Percentiles rank a stretch among this genome's conserved stretches.
These are phyloP conservation scores for Notodonta ziczac DNA, from an alignment of 2,888 invertebrate genomes.

Conservation along the genomic window DNA sequence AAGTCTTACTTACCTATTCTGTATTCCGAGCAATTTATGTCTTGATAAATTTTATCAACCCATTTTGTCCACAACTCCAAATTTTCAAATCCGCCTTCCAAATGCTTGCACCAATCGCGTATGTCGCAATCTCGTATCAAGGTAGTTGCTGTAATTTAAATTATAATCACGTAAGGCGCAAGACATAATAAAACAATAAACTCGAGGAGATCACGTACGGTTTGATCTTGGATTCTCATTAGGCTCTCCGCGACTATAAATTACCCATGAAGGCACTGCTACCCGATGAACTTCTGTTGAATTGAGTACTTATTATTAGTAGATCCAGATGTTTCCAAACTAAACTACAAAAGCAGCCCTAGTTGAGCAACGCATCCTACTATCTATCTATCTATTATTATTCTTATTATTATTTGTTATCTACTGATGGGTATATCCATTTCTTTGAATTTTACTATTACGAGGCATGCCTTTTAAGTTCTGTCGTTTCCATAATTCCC, in stretches of 20 bases:
- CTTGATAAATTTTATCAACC: slow-evolving; percentile 53
- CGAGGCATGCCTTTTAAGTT: no score
- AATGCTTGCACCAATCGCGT: slow-evolving; percentile 59
- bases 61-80: slow-evolving; percentile 67
- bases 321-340: not conserved
- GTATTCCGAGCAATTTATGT: slow-evolving; percentile 42
- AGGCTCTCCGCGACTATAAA: slow-evolving; percentile 31
- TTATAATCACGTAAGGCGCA: not conserved
- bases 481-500: no score
- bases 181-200: not conserved
- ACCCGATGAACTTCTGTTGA: slow-evolving; percentile 27
- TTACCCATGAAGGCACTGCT: slow-evolving; percentile 30
- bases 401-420: no score
- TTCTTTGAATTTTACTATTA: no score
- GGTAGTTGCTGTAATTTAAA: slow-evolving; percentile 7
- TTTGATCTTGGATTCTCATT: slow-evolving; percentile 31
- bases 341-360: no score
- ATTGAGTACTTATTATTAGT: slow-evolving; percentile 4
- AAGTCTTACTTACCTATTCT: slow-evolving; percentile 43
- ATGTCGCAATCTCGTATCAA: slow-evolving; percentile 36
- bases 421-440: no score
- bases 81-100: slow-evolving; percentile 55
- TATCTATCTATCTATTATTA: no score
- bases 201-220: not conserved
- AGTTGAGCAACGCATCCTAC: no score